Base-by-base conservation (phyloP, 2,888 invertebrate species). In the Chirona hameri region DNA sequence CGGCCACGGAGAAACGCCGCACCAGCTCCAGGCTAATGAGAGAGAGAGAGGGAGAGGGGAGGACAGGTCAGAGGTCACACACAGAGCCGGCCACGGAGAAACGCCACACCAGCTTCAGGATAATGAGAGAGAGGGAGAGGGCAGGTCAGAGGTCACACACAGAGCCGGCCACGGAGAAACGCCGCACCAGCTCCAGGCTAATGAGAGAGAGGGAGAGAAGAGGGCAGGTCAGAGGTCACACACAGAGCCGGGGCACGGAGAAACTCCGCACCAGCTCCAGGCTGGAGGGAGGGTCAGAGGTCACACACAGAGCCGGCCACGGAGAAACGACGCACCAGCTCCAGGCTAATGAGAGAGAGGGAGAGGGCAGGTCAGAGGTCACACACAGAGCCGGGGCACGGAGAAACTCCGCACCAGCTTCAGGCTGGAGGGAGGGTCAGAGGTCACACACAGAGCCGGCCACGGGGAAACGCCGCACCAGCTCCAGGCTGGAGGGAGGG, bases 181-280 rank as follows among this genome's bases (percentile, higher is more conserved):
- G 55, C 21, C 81, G 83, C 31, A 83, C 69, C 48, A 82, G 79
- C n/a, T 21, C n/a, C 76, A 76, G 60, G 9, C 82, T 82, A 79
- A 57, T 12, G 57, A 57, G 57, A 21, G 12, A 57, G 18, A 57
- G 57, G 57, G 4, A 57, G 57, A 18, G 14, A 21, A 57, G 3
- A 15, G 27, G 24, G 39, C 0, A 3, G n/a, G n/a, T n/a, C n/a
- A n/a, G n/a, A n/a, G n/a, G n/a, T n/a, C n/a, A n/a, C n/a, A n/a
- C 24, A 76, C 79, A 12, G 46, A 79, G 55, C 29, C 65, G n/a
- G 72, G 60, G n/a, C 72, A 57, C 52, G 9, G 21, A 46, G 2
- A 83, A 48, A 9, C 76, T 39, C 21, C 81, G 83, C 31, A 83
- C 69, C 48, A 82, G 79, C n/a, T 21, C n/a, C 76, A 76, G 60